Evolutionary conservation across 2,888 invertebrate genomes (phyloP).

Genomic region (Tanypteryx hageni): DNA sequence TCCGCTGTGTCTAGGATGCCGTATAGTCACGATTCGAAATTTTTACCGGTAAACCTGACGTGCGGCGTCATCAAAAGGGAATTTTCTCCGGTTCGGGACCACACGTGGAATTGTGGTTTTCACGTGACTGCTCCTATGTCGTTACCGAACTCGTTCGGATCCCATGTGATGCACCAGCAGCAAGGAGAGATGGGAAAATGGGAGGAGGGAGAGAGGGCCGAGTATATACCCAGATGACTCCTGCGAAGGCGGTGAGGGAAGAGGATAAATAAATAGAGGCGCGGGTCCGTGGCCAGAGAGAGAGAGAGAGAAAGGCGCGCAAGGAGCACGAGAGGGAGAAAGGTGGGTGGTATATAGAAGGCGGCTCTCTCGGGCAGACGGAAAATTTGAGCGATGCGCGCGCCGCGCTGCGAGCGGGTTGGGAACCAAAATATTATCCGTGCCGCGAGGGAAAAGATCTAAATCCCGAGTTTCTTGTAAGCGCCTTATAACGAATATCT

Average conservation of each 20-base stretch:
- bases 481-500: no score
- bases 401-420: neutral
- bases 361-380: neutral
- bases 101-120: neutral
- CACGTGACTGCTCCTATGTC: conserved; percentile 1
- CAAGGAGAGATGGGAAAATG: neutral
- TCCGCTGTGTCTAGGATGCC: no score
- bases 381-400: neutral
- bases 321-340: neutral
- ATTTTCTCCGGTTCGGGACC: neutral
- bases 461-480: no score
- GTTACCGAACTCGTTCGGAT: neutral
- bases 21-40: neutral
- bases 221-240: conserved; percentile 53
- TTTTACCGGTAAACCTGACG: neutral
- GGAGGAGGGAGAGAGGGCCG: neutral
- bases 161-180: conserved; percentile 23
- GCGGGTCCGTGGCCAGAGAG: conserved; percentile 5
- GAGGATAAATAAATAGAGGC: conserved; percentile 56
- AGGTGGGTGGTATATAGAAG: neutral
- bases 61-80: neutral
- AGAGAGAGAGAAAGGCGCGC: neutral
- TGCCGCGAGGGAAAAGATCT: no score
- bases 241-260: neutral
- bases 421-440: no score